Base-by-base conservation (phyloP, 2,888 invertebrate genomes). In the Allolobophora icterica region DNA sequence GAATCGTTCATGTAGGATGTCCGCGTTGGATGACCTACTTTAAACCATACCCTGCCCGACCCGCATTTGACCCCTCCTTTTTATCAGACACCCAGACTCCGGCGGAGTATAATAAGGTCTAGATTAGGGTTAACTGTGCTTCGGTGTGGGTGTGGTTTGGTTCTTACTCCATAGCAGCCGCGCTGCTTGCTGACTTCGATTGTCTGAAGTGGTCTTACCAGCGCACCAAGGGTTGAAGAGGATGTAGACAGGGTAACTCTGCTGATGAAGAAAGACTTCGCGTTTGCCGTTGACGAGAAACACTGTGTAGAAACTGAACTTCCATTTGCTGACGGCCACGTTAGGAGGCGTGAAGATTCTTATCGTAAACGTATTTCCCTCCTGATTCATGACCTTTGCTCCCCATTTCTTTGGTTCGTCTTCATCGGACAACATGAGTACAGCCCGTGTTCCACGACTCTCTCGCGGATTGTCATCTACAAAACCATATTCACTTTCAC, bases 191-290 rank as follows among this genome's bases (percentile, higher is more conserved):
- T 52, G 52, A 8, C 52, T 52, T 5, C 52, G 1, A 52, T 52
- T 52, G 5, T 52, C 52, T 3, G 52, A 52, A 87, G 38, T 34
- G 34, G 21, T 71, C 91, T 91, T 95, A 97, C 97, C 97, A 96
- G 97, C 96, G 94, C 97, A 97, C 98, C 98, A 98, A 0, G 98
- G 97, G 96, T 98, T 98, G 94, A 97, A 98, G 5, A 98, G 96
- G 2, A 98, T 96, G 94, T 97, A 98, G 92, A 98, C 96, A 17
- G 93, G 92, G 38, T 91, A 89, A 2, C 90, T 89, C 45, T 92
- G 92, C 11, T 87, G 91, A 89, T 94, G 93, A 17, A 93, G 92
- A 19, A 93, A 93, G 8, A 92, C 92, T 84, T 93, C 92, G 84
- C 34, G 38, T 91, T 92, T 92, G 40, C 92, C 92, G 3, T 90